These are phyloP conservation scores for Drosophila jambulina DNA, from an alignment of 1,140 invertebrate genomes.

Conservation along the genomic window DNA sequence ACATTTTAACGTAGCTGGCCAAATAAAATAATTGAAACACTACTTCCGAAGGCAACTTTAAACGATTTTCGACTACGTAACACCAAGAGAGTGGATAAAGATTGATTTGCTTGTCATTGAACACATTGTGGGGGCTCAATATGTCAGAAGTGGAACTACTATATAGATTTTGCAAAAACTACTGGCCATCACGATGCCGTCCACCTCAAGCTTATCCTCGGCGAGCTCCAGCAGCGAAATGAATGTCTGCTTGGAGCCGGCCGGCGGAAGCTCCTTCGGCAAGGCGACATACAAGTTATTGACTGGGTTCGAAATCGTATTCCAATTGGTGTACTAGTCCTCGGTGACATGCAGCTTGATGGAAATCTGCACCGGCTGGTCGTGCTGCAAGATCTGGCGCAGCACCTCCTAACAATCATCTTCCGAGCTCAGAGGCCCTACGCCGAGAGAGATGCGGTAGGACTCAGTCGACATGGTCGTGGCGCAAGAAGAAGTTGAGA, in stretches of 20 bases:
- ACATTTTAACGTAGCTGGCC: constrained; percentile 70
- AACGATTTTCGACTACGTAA: constrained; percentile 52
- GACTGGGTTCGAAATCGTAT: constrained; percentile 90
- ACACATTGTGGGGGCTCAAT: constrained; percentile 67
- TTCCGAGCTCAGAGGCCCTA: constrained; percentile 93
- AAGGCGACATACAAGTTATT: constrained; percentile 93
- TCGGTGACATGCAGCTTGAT: constrained; percentile 93
- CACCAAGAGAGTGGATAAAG: constrained; percentile 27
- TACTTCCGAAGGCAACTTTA: constrained; percentile 49
- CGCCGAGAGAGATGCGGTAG: constrained; percentile 96
- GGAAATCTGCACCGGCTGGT: constrained; percentile 89
- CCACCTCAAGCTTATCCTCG: constrained; percentile 95
- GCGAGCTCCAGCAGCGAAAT: constrained; percentile 97
- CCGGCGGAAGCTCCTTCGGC: constrained; percentile 92
- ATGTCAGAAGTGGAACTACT: constrained; percentile 42
- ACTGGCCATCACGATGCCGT: constrained; percentile 88
- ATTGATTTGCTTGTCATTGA: constrained; percentile 52
- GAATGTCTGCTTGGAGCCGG: constrained; percentile 97
- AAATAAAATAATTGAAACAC: constrained; percentile 46
- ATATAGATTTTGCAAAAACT: constrained; percentile 32
- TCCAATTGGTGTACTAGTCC: constrained; percentile 91
- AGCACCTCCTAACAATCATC: constrained; percentile 85
- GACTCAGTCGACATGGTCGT: constrained; percentile 86
- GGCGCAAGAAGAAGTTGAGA: constrained; percentile 84
- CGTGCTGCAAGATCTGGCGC: constrained; percentile 88